A percentile compares a stretch with the other conserved stretches of the same genome.
Evolutionary conservation across 2,113 vertebrate genomes (phyloP).

Genomic region (Tachysurus vachellii): DNA sequence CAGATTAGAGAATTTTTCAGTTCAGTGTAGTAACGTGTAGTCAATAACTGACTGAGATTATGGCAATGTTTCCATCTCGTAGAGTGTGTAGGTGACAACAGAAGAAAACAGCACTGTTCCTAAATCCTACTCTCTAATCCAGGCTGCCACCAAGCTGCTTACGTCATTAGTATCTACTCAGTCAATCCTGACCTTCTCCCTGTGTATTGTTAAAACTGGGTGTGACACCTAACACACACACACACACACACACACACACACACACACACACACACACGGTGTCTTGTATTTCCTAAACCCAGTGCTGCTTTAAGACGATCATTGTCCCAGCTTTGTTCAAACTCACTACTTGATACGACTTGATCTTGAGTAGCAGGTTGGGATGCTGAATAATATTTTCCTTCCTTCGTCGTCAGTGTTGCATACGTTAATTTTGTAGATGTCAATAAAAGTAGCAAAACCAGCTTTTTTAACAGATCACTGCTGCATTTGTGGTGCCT

Average conservation of each 20-base stretch:
- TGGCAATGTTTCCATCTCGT: background rate
- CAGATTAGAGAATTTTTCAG: background rate
- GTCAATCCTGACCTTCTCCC: background rate
- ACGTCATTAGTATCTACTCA: background rate
- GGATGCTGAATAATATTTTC: too few species aligned
- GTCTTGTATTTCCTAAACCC: background rate
- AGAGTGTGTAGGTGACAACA: background rate
- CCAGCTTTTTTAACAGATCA: too few species aligned
- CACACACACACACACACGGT: too few species aligned
- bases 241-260: background rate
- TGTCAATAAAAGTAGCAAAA: too few species aligned
- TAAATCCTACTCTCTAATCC: slow-evolving; percentile 6
- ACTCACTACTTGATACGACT: too few species aligned
- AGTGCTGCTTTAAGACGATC: background rate
- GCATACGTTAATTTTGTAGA: too few species aligned
- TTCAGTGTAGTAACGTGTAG: background rate
- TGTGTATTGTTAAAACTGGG: background rate
- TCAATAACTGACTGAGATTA: background rate
- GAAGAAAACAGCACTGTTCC: background rate
- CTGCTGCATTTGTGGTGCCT: too few species aligned
- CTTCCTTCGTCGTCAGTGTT: too few species aligned
- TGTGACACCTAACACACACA: background rate
- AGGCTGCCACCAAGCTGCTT: background rate
- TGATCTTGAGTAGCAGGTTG: too few species aligned
- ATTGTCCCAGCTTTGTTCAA: background rate